A percentile compares a stretch with the other conserved stretches of the same genome.
phyloP scores from a whole-genome alignment of 2,888 invertebrate species.

The Pocota personata region DNA sequence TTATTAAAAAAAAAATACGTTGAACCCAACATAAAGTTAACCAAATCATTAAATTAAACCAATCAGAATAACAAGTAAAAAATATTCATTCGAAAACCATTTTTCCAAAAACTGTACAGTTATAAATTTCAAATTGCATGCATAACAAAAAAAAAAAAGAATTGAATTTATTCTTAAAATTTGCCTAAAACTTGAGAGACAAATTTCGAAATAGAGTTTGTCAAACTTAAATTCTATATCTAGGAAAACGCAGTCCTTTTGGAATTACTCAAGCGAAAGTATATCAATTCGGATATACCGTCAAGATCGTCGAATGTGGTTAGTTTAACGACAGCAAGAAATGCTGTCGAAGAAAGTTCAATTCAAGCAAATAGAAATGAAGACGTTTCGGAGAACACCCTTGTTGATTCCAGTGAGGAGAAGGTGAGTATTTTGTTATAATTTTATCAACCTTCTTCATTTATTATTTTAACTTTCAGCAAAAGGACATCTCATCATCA shows the following conservation, averaged over 20 bases:
- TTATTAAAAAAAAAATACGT: background rate
- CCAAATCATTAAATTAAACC: conserved; percentile 25
- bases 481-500: conserved; percentile 28
- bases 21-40: background rate
- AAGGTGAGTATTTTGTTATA: conserved; percentile 24
- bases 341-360: conserved; percentile 69
- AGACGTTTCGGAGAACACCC: conserved; percentile 49
- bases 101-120: conserved; percentile 29
- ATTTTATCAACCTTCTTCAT: background rate
- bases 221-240: conserved; percentile 30
- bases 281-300: conserved; percentile 75
- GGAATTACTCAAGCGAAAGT: conserved; percentile 76
- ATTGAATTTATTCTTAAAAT: conserved; percentile 13
- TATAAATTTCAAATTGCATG: conserved; percentile 13
- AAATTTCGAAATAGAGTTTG: background rate
- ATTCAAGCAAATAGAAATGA: conserved; percentile 22
- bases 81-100: background rate
- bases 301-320: conserved; percentile 76
- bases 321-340: conserved; percentile 76
- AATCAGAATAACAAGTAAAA: background rate
- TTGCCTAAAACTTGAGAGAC: background rate
- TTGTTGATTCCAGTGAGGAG: conserved; percentile 58
- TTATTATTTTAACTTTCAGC: conserved; percentile 10
- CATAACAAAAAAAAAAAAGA: background rate
- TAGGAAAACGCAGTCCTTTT: conserved; percentile 75